Base-by-base conservation (phyloP, 2,113 vertebrate genomes). In the Chloropsis hardwickii region DNA sequence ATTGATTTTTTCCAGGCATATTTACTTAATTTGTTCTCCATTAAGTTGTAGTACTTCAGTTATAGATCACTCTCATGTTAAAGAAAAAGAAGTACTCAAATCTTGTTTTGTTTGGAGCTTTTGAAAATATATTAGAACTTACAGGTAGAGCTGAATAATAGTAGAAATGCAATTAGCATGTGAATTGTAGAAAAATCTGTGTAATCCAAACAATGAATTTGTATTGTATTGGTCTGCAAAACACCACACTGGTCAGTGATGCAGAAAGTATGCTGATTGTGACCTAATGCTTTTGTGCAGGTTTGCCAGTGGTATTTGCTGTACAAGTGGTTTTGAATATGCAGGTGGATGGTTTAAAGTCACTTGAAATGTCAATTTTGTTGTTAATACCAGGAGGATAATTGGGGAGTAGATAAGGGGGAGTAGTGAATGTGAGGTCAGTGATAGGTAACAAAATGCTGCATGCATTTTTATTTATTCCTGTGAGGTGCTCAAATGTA, bases 191-290 rank as follows among this genome's bases (percentile, higher is more conserved):
- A 91, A 69, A 95, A 91, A 84, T 62, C 27, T 47, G 9, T 67
- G 27, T 86, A 91, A 89, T 84, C 48, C 51, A 67, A 27, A 17
- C 69, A 56, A 20, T 44, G 69, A 79, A 40, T 87, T 81, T 87
- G 48, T 73, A 47, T 87, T 93, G 40, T 69, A 21, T 35, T 76
- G 56, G 29, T 87, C 56, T 91, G 87, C 44, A 76, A 81, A 93
- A 76, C 65, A n/a, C 35, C 22, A n/a, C 20, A 7, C 9, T 76
- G 58, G 18, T 60, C 90, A 95, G 11, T 74, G 85, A 76, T 91
- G 94, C 81, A 85, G 85, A 96, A 97, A 82, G 78, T 87, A 23
- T 82, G 95, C 94, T 93, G 94, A 95, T 53, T 21, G 73, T 0
- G 0, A 51, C 78, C 1, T 1, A 76, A 82, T n/a, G 78, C 48